Base-by-base conservation (phyloP, 2,113 vertebrate genomes). In the Neoarius graeffei region DNA sequence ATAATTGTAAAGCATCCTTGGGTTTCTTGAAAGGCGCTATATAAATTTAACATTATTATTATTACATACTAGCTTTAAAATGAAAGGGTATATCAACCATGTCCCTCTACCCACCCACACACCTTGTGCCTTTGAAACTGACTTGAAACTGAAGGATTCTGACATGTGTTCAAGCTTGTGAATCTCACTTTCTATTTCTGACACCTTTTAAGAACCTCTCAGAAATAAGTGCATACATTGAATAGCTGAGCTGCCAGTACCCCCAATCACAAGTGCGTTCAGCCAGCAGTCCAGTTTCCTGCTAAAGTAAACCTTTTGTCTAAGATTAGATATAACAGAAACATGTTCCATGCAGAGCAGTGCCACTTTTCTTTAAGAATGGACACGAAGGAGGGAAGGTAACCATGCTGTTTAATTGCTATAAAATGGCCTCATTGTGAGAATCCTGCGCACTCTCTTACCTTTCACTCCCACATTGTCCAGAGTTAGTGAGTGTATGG, bases 401-500 rank as follows among this genome's bases (percentile, higher is more conserved):
- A 66, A 42, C 81, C 76, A 25, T 62, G 83, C 52, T 66, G 86
- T 79, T 84, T 90, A 91, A 91, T 91, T 91, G 89, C 88, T 88
- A 62, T 86, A 86, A 88, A 88, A 87, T 79, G 66, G 30, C 52
- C 59, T 88, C 88, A 81, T 64, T 76, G 85, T 79, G 62, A 69
- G 73, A 57, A 52, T 73, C 54, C 30, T 27, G 62, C 30, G 69
- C 64, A 73, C 89, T 83, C 82, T 85, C 85, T 64, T 57, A 85
- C 87, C 84, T 84, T 87, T 85, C 81, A 77, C 82, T 85, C 60
- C 17, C 67, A 27, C 83, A 3, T 76, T 48, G 87, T 84, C 30
- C 89, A 85, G 74, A 77, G 86, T 90, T 64, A 80, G 71, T 89
- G 77, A 80, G 90, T 85, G 90, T 85, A 88, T 89, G 91, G 87